These are phyloP conservation scores for Apteryx mantelli DNA, from an alignment of 2,113 vertebrate species.

Conservation along the genomic window DNA sequence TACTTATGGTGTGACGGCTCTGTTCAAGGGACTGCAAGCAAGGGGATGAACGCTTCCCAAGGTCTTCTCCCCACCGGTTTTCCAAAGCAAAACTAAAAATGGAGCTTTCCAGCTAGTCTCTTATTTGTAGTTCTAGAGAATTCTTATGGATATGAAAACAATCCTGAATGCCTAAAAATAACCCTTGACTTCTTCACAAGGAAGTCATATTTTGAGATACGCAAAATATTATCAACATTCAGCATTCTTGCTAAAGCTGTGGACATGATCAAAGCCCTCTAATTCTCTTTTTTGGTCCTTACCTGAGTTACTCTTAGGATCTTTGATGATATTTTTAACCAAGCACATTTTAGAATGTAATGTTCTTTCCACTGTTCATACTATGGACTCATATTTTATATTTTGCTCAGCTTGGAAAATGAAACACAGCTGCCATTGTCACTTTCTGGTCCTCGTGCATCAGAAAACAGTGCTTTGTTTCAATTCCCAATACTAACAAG, in stretches of 20 bases:
- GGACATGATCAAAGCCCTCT: neutral
- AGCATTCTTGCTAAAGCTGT: neutral
- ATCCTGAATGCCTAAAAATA: constrained; percentile 17
- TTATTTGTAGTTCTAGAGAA: neutral
- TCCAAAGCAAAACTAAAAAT: neutral
- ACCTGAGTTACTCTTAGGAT: neutral
- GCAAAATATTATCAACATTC: neutral
- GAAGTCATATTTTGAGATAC: neutral
- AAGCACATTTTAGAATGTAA: neutral
- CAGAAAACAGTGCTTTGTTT: constrained; percentile 3
- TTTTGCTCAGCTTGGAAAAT: neutral
- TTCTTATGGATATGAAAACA: neutral
- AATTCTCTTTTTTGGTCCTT: neutral
- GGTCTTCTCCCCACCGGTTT: accelerated
- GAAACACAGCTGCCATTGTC: neutral
- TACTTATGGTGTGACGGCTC: neutral
- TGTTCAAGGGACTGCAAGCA: neutral
- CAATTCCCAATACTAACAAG: neutral
- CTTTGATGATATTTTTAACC: neutral
- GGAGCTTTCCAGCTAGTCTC: neutral
- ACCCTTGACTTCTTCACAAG: neutral
- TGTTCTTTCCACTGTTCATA: neutral
- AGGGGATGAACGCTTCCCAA: neutral
- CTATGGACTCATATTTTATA: accelerated
- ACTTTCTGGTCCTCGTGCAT: neutral